Conservation (phyloP, 2,888 invertebrate genomes). For the Toxonevra muliebris region DNA sequence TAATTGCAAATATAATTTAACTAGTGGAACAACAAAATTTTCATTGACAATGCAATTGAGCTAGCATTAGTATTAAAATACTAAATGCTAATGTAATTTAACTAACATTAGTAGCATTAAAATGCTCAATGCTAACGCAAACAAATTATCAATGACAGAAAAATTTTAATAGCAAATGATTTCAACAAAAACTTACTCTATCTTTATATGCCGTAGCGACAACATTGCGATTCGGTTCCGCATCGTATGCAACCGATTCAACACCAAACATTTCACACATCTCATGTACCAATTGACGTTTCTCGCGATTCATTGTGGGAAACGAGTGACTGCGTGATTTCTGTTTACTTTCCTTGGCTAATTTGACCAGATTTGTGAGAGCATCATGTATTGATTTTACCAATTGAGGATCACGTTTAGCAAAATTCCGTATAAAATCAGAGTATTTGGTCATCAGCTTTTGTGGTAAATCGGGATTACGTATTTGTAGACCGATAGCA, state of each 20-base stretch:
- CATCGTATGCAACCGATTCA: slow-evolving; percentile 92
- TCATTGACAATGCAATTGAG: too few relatives aligned
- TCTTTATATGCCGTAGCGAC: slow-evolving; percentile 88
- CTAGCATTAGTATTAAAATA: too few relatives aligned
- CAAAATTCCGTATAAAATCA: slow-evolving; percentile 84
- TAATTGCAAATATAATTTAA: too few relatives aligned
- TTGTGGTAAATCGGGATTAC: slow-evolving; percentile 80
- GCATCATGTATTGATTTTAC: slow-evolving; percentile 85
- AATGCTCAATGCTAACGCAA: neutral
- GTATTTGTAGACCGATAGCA: slow-evolving; percentile 91
- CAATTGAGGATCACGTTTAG: slow-evolving; percentile 82
- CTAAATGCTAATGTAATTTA: too few relatives aligned
- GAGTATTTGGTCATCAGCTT: slow-evolving; percentile 87
- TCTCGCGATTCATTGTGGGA: slow-evolving; percentile 92
- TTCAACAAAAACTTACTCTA: slow-evolving; percentile 73
- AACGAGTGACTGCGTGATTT: slow-evolving; percentile 87
- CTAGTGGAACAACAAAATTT: too few relatives aligned
- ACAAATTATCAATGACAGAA: neutral
- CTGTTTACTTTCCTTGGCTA: slow-evolving; percentile 88
- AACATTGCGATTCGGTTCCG: slow-evolving; percentile 94
- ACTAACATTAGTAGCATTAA: too few relatives aligned
- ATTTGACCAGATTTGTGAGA: slow-evolving; percentile 83
- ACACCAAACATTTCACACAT: slow-evolving; percentile 95
- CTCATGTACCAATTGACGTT: slow-evolving; percentile 92
- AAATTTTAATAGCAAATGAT: too few relatives aligned